phyloP scores from a whole-genome alignment of 2,888 invertebrate genomes.

The Hyles lineata region DNA sequence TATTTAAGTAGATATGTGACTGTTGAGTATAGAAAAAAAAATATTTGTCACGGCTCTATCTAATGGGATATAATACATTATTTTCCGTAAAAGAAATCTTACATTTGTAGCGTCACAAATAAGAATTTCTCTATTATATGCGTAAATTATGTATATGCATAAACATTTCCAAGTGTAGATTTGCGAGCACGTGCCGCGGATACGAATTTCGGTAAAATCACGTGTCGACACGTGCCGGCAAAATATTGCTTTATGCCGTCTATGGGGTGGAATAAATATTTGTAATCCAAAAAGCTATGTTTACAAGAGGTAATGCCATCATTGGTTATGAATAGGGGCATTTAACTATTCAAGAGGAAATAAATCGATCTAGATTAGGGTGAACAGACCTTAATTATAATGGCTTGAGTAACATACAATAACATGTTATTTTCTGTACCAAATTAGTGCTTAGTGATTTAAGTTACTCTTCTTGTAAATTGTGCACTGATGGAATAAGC shows the following conservation, averaged over 20 bases:
- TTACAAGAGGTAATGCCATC: slow-evolving; percentile 56
- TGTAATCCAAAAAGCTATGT: slow-evolving; percentile 67
- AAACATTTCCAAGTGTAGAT: slow-evolving; percentile 29
- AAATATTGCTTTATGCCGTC: slow-evolving; percentile 55
- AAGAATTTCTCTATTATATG: neutral
- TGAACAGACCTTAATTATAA: neutral
- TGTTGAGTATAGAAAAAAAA: too few species aligned
- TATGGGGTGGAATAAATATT: slow-evolving; percentile 75
- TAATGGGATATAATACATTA: too few species aligned
- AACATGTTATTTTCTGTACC: neutral
- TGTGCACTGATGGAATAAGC: too few species aligned
- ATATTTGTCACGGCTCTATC: too few species aligned
- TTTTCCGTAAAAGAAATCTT: neutral
- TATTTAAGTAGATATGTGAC: too few species aligned
- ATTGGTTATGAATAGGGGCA: slow-evolving; percentile 52
- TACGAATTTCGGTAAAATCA: slow-evolving; percentile 57
- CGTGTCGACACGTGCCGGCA: slow-evolving; percentile 70
- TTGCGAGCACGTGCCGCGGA: slow-evolving; percentile 57
- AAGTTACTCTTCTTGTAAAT: too few species aligned
- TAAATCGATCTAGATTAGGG: slow-evolving; percentile 18
- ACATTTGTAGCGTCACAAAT: neutral
- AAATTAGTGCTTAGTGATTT: too few species aligned
- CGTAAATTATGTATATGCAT: slow-evolving; percentile 30
- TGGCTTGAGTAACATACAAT: neutral
- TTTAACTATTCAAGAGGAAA: slow-evolving; percentile 19